phyloP scores from a whole-genome alignment of 2,888 invertebrate genomes.

The Esperia sulphurella region DNA sequence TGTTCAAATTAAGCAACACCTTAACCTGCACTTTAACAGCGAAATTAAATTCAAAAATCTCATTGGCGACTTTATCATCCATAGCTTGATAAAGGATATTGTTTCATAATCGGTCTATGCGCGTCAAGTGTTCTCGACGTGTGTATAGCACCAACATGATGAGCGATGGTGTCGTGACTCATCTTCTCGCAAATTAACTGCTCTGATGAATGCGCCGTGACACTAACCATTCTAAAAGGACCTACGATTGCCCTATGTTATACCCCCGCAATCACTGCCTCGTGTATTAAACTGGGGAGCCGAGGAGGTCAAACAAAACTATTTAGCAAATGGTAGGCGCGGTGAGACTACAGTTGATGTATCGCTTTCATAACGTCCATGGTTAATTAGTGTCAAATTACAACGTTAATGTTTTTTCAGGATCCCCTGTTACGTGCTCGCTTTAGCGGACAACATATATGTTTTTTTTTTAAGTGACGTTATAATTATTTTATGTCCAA shows the following conservation, averaged over 20 bases:
- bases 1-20: too few species aligned
- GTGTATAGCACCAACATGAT: conserved; percentile 51
- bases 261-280: conserved; percentile 15
- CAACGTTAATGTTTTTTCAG: conserved; percentile 59
- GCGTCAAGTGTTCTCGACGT: conserved; percentile 56
- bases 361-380: conserved; percentile 66
- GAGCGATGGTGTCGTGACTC: conserved; percentile 72
- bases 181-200: conserved; percentile 74
- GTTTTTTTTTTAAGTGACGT: too few species aligned
- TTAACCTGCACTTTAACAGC: too few species aligned
- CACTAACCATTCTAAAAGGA: conserved; percentile 40
- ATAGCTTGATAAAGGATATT: background rate
- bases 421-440: conserved; percentile 10
- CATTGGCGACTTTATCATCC: too few species aligned
- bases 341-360: conserved; percentile 61
- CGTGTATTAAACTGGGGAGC: conserved; percentile 18
- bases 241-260: conserved; percentile 21
- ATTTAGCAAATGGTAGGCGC: conserved; percentile 47
- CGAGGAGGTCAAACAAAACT: conserved; percentile 32
- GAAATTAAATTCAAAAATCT: too few species aligned
- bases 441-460: background rate
- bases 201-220: conserved; percentile 66
- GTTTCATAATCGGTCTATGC: conserved; percentile 10
- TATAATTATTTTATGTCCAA: too few species aligned
- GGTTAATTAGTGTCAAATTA: conserved; percentile 72